Conservation (phyloP, 1,140 invertebrate genomes). For the Orchestia grillus region DNA sequence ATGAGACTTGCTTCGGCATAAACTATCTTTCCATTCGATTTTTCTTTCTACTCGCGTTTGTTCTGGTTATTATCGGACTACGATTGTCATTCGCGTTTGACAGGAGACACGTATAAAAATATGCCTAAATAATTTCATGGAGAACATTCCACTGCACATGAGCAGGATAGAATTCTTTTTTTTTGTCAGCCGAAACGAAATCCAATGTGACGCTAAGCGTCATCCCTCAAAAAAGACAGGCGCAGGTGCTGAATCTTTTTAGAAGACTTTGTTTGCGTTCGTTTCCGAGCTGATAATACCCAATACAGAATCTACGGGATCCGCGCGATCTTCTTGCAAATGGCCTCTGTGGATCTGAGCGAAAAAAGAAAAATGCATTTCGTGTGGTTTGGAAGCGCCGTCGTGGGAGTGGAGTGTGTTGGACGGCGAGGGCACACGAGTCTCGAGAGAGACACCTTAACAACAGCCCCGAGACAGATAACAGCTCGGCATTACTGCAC, state of each 20-base stretch:
- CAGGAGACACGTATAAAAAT: background rate
- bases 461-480: slow-evolving; percentile 35
- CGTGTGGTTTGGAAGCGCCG: slow-evolving; percentile 19
- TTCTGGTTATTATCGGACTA: background rate
- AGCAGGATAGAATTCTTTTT: background rate
- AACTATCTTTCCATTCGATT: too few species aligned
- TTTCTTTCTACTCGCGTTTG: too few species aligned
- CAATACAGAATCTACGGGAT: slow-evolving; percentile 35
- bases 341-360: background rate
- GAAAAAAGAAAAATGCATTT: slow-evolving; percentile 28
- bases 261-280: background rate
- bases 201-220: background rate
- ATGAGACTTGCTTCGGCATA: too few species aligned
- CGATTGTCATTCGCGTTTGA: too few species aligned
- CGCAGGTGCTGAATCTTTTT: slow-evolving; percentile 3
- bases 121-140: background rate
- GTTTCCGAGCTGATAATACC: background rate
- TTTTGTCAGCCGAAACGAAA: background rate
- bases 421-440: slow-evolving; percentile 9
- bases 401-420: slow-evolving; percentile 19
- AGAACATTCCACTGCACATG: background rate
- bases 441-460: slow-evolving; percentile 26
- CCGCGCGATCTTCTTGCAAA: slow-evolving; percentile 18
- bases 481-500: slow-evolving; percentile 40
- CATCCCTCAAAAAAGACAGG: background rate